A percentile compares a stretch with the other conserved stretches of the same genome.
Conservation (phyloP, 2,113 vertebrate genomes). For the Platysternon megacephalum region DNA sequence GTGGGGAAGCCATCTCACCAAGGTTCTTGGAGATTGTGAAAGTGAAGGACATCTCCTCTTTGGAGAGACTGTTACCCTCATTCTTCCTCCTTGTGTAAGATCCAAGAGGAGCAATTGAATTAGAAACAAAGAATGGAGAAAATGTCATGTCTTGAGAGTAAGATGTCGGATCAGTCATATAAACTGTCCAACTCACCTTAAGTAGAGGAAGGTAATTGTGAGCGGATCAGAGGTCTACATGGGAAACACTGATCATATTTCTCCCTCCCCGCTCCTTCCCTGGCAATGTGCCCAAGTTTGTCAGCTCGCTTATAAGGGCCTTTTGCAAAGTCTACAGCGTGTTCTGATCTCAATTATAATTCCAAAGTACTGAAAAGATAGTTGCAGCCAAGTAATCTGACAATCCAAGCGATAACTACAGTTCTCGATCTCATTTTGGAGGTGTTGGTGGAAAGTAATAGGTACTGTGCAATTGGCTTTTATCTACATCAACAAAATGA, state of each 20-base stretch:
- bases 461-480: not conserved
- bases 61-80: not conserved
- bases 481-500: not conserved
- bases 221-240: not conserved
- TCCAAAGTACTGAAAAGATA: too few species aligned
- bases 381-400: not conserved
- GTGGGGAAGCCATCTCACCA: not conserved
- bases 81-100: not conserved
- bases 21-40: not conserved
- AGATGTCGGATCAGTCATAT: not conserved
- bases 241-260: not conserved
- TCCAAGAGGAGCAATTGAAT: not conserved
- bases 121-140: not conserved
- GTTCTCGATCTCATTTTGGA: not conserved
- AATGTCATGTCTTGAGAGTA: not conserved
- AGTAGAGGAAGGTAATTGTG: not conserved
- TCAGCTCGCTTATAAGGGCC: not conserved
- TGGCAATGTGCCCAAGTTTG: not conserved
- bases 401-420: not conserved
- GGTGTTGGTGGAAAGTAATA: not conserved
- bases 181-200: not conserved
- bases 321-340: fast-evolving
- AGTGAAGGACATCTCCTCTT: not conserved
- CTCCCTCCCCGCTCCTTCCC: not conserved
- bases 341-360: not conserved